phyloP scores from a whole-genome alignment of 2,888 invertebrate genomes.

The Epirrhoe tristata region DNA sequence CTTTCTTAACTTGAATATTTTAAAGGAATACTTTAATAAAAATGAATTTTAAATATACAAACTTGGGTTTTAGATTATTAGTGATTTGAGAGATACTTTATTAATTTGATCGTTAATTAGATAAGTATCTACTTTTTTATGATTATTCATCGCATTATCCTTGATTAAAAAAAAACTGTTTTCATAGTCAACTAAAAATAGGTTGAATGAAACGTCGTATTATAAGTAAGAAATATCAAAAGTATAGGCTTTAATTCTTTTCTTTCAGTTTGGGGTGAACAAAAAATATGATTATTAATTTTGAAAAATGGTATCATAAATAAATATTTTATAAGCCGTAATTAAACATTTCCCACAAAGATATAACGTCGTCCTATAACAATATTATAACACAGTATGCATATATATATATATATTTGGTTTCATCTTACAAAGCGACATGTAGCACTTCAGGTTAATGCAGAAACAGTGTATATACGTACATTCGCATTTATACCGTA shows the following conservation, averaged over 20 bases:
- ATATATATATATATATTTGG: conserved; percentile 38
- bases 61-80: not conserved
- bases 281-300: not conserved
- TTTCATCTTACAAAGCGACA: conserved; percentile 55
- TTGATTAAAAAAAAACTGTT: no score
- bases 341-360: conserved; percentile 3
- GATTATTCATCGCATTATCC: no score
- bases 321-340: no score
- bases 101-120: no score
- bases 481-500: conserved; percentile 69
- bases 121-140: no score
- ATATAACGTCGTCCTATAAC: not conserved
- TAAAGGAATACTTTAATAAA: conserved; percentile 51
- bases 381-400: conserved; percentile 10
- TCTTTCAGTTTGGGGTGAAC: not conserved
- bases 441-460: conserved; percentile 77
- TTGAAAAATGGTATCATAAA: no score
- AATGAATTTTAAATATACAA: conserved; percentile 46
- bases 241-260: not conserved
- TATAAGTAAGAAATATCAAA: not conserved
- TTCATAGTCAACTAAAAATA: no score
- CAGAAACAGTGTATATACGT: conserved; percentile 79
- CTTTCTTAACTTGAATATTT: conserved; percentile 66
- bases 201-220: no score
- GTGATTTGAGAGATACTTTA: not conserved